These are phyloP conservation scores for Elegia similella DNA, from an alignment of 2,888 invertebrate genomes.

Conservation along the genomic window DNA sequence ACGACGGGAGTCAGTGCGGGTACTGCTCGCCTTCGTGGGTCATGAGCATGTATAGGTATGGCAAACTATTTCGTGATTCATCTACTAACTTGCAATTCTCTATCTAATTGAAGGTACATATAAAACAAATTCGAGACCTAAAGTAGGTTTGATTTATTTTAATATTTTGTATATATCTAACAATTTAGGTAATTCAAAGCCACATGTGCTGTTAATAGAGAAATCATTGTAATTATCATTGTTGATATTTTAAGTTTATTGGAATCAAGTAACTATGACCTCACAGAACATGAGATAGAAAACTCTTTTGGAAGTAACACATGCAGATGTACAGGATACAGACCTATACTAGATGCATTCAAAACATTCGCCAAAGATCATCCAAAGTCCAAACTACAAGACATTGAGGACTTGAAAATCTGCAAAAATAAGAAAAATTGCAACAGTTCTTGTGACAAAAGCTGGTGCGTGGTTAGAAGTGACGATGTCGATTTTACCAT, in stretches of 20 bases:
- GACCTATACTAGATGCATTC: constrained; percentile 84
- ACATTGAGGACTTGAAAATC: constrained; percentile 55
- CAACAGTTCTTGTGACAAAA: constrained; percentile 26
- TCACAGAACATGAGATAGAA: constrained; percentile 85
- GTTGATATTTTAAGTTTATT: constrained; percentile 49
- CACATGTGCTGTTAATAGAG: too few relatives aligned
- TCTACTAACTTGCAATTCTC: too few relatives aligned
- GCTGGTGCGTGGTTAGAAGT: constrained; percentile 51
- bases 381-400: constrained; percentile 38
- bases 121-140: too few relatives aligned
- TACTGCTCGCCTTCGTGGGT: constrained; percentile 90
- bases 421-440: constrained; percentile 37
- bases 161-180: too few relatives aligned
- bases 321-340: constrained; percentile 87
- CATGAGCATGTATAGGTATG: constrained; percentile 85
- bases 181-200: too few relatives aligned
- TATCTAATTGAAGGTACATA: too few relatives aligned
- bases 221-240: not conserved
- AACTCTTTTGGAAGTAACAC: constrained; percentile 86
- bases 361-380: constrained; percentile 81
- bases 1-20: constrained; percentile 87
- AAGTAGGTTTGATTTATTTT: too few relatives aligned
- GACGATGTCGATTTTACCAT: constrained; percentile 33
- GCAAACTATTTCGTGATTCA: not conserved
- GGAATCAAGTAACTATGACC: constrained; percentile 49